A percentile compares a stretch with the other conserved stretches of the same genome.
Evolutionary conservation across 2,113 vertebrate genomes (phyloP).

Genomic region (Gila orcuttii): DNA sequence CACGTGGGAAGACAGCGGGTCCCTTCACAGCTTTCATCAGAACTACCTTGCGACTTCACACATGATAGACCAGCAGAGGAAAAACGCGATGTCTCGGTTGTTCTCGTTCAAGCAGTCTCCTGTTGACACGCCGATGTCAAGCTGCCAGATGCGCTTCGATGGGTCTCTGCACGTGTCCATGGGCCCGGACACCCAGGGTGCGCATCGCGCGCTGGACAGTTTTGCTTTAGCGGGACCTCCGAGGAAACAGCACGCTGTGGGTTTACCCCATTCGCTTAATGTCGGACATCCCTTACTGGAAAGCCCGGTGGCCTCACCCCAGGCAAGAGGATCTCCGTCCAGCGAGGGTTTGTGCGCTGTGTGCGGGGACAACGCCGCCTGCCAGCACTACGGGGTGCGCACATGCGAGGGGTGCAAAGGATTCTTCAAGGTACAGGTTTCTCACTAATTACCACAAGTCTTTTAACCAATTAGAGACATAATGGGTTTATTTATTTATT

Average conservation of each 20-base stretch:
- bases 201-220: conserved; percentile 81
- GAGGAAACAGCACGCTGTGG: conserved; percentile 82
- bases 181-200: conserved; percentile 79
- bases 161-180: conserved; percentile 86
- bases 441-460: too few species aligned
- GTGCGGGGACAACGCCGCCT: conserved; percentile 95
- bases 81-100: conserved; percentile 86
- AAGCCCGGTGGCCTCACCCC: conserved; percentile 80
- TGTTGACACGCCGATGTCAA: conserved; percentile 81
- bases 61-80: conserved; percentile 87
- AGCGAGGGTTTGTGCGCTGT: conserved; percentile 93
- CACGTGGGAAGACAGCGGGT: conserved; percentile 89
- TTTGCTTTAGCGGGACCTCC: conserved; percentile 81
- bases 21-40: conserved; percentile 89
- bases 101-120: conserved; percentile 94
- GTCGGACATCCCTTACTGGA: conserved; percentile 89
- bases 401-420: conserved; percentile 95
- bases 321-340: conserved; percentile 81
- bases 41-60: conserved; percentile 90
- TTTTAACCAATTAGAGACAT: not conserved
- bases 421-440: conserved; percentile 86
- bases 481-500: too few species aligned
- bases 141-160: conserved; percentile 93
- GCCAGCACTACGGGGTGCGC: conserved; percentile 93
- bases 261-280: conserved; percentile 85